phyloP scores from a whole-genome alignment of 2,797 vertebrate genomes.

The Sternotherus odoratus region DNA sequence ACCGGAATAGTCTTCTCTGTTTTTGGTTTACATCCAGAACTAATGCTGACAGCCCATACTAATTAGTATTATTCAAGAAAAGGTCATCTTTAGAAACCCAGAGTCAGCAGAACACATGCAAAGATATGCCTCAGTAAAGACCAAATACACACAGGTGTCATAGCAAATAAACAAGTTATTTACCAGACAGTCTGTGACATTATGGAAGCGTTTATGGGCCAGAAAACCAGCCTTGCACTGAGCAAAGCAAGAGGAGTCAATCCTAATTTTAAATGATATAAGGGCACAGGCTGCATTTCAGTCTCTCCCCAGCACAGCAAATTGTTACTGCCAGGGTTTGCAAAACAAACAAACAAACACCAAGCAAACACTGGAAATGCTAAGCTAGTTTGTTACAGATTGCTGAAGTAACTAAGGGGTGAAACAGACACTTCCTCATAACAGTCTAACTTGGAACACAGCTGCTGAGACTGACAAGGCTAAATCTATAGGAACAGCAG shows the following conservation, averaged over 20 bases:
- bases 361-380: neutral
- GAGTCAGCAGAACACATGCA: neutral
- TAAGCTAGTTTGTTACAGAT: neutral
- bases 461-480: accelerated
- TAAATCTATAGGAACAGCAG: neutral
- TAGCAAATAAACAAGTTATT: neutral
- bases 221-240: neutral
- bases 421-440: accelerated
- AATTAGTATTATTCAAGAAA: neutral
- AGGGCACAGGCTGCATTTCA: neutral
- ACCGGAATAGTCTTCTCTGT: neutral
- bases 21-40: neutral
- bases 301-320: accelerated
- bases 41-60: neutral
- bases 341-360: neutral
- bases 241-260: neutral
- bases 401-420: neutral
- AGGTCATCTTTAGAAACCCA: neutral
- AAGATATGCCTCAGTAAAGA: neutral
- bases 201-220: neutral
- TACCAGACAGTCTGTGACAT: neutral
- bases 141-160: neutral
- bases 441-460: neutral
- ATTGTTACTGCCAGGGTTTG: neutral
- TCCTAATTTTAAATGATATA: neutral